Base-by-base conservation (phyloP, 2,113 vertebrate genomes). In the Anas platyrhynchos region DNA sequence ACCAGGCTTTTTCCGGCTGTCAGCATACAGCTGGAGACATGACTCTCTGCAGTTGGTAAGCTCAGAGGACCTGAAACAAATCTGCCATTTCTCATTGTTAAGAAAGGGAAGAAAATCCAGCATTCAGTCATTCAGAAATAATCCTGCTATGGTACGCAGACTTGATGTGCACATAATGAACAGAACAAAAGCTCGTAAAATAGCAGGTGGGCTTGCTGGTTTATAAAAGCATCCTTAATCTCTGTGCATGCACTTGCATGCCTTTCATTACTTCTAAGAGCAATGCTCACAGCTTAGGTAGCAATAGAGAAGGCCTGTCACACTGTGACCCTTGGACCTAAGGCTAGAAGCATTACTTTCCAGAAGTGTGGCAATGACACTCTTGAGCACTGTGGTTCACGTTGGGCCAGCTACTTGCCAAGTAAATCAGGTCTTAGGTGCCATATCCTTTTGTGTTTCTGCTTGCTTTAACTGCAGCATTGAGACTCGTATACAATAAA, bases 1-100 rank as follows among this genome's bases (percentile, higher is more conserved):
- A 44, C 4, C 8, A 16, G 44, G 26, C 27, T 66, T 74, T 10
- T 13, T 56, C 25, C 0, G 0, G 21, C 52, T 46, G 8, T 5
- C 32, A 67, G 16, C 8, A 32, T 52, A 16, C 11, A 62, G 62
- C 74, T 84, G 79, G 67, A 86, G 67, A n/a, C 31, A 3, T 29
- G 41, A 54, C 7, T 65, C 26, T 21, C 32, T 72, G 69, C 59
- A 65, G 59, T 26, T 44, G 65, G 55, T 22, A 50, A 13, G 17
- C 32, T 63, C 48, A 27, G 54, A 65, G 66, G 52, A 54, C 72
- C 76, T 74, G 61, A 62, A 61, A 44, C 32, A 68, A 34, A 55
- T 23, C 55, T 55, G 27, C 26, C 11, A 6, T 78, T 74, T 54
- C 66, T 61, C 23, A 3, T 41, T 50, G 71, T 32, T 34, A 23